Conservation (phyloP, 1,140 invertebrate genomes). For the Berghia stephanieae region DNA sequence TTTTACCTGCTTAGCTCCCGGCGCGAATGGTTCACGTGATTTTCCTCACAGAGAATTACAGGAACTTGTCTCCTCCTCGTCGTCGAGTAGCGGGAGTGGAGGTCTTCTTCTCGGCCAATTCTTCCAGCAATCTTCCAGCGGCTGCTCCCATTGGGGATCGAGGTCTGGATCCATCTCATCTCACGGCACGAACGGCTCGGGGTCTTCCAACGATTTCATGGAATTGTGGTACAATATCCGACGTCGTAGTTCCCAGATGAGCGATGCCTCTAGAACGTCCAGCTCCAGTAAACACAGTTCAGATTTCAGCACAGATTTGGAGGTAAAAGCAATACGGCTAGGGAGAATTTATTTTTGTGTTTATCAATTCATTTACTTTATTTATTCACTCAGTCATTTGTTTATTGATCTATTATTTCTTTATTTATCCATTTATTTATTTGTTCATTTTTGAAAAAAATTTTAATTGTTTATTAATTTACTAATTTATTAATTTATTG, state of each 20-base stretch:
- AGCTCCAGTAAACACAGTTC: conserved; percentile 57
- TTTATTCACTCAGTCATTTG: too few species aligned
- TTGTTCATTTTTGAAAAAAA: too few species aligned
- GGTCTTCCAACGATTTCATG: conserved; percentile 38
- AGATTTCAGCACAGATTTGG: conserved; percentile 62
- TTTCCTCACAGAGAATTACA: conserved; percentile 8
- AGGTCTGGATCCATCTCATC: conserved; percentile 28
- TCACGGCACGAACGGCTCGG: conserved; percentile 29
- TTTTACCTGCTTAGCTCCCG: not conserved
- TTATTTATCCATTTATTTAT: too few species aligned
- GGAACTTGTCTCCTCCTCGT: conserved; percentile 18
- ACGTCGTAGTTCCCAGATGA: conserved; percentile 56
- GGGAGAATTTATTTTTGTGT: too few species aligned
- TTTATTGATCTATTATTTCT: too few species aligned
- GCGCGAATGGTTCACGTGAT: not conserved
- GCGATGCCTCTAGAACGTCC: conserved; percentile 55
- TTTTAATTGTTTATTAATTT: too few species aligned
- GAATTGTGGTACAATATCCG: conserved; percentile 56
- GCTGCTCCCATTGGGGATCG: conserved; percentile 15
- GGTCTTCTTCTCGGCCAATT: too few species aligned
- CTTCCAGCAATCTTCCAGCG: too few species aligned
- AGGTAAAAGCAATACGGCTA: conserved; percentile 55
- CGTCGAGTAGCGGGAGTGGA: not conserved
- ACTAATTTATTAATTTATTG: too few species aligned
- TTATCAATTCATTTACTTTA: too few species aligned